phyloP scores from a whole-genome alignment of 2,797 vertebrate genomes.

The Channa striata region DNA sequence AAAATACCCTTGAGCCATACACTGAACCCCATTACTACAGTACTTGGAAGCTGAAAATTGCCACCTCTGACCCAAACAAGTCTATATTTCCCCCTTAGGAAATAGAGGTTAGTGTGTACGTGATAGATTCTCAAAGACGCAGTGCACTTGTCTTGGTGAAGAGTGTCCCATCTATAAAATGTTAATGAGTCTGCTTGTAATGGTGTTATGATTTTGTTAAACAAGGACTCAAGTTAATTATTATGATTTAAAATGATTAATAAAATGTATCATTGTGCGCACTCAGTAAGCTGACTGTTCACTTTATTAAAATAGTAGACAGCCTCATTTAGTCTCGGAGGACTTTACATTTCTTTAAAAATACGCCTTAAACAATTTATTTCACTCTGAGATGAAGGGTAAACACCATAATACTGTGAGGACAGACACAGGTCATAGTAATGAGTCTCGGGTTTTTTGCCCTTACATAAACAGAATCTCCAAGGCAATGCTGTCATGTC shows the following conservation, averaged over 20 bases:
- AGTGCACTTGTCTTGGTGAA: neutral
- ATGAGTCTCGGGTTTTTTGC: conserved; percentile 14
- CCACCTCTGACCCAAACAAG: neutral
- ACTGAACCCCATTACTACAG: neutral
- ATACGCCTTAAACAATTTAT: conserved; percentile 19
- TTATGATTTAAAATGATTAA: conserved; percentile 21
- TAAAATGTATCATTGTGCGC: conserved; percentile 22
- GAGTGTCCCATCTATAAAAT: conserved; percentile 25
- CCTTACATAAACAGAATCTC: conserved; percentile 28
- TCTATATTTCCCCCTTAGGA: neutral
- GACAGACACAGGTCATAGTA: conserved; percentile 32
- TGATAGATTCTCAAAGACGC: conserved; percentile 27
- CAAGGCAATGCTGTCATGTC: conserved; percentile 13
- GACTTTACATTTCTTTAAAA: conserved; percentile 31
- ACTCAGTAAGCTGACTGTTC: conserved; percentile 4
- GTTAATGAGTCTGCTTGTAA: conserved; percentile 46
- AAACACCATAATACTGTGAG: conserved; percentile 18
- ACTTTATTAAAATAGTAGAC: conserved; percentile 27
- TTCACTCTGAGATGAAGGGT: conserved; percentile 17
- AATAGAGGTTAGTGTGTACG: neutral
- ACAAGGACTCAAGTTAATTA: conserved; percentile 39
- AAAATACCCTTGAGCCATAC: neutral
- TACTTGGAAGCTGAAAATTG: neutral
- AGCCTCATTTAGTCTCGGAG: neutral
- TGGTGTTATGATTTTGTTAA: conserved; percentile 42